phyloP scores from a whole-genome alignment of 2,113 vertebrate genomes.

The Heloderma charlesbogerti region DNA sequence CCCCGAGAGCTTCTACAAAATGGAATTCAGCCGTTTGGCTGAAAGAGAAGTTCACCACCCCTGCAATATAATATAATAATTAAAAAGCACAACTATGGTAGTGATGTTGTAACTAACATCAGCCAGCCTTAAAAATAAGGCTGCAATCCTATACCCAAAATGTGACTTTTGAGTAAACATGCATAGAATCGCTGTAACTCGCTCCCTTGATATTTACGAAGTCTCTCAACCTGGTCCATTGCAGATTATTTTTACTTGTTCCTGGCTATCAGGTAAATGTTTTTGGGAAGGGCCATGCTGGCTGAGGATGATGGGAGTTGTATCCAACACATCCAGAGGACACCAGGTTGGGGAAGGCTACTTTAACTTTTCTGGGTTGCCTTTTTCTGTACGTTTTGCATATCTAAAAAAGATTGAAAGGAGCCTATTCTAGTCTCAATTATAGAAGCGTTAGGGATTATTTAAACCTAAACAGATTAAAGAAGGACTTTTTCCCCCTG shows the following conservation, averaged over 20 bases:
- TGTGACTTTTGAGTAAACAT: too few relatives aligned
- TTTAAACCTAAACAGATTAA: conserved; percentile 37
- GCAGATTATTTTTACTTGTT: not conserved
- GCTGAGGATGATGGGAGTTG: not conserved
- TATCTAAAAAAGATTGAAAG: not conserved
- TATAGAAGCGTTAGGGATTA: conserved; percentile 15
- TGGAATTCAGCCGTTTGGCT: too few relatives aligned
- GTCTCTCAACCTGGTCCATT: not conserved
- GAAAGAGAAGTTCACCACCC: too few relatives aligned
- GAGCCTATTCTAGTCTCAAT: not conserved
- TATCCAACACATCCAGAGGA: not conserved
- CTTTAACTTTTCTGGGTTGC: not conserved
- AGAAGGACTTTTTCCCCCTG: not conserved
- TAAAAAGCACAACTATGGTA: too few relatives aligned
- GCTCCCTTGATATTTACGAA: not conserved
- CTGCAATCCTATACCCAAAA: too few relatives aligned
- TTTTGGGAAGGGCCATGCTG: not conserved
- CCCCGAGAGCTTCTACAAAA: too few relatives aligned
- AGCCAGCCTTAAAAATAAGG: too few relatives aligned
- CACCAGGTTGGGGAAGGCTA: too few relatives aligned
- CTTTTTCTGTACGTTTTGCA: not conserved
- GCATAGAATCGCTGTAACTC: too few relatives aligned
- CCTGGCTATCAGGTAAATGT: not conserved
- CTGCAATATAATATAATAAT: too few relatives aligned
- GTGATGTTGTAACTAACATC: too few relatives aligned